Conservation (phyloP, 2,113 vertebrate species). For the Sinocyclocheilus rhinocerous region DNA sequence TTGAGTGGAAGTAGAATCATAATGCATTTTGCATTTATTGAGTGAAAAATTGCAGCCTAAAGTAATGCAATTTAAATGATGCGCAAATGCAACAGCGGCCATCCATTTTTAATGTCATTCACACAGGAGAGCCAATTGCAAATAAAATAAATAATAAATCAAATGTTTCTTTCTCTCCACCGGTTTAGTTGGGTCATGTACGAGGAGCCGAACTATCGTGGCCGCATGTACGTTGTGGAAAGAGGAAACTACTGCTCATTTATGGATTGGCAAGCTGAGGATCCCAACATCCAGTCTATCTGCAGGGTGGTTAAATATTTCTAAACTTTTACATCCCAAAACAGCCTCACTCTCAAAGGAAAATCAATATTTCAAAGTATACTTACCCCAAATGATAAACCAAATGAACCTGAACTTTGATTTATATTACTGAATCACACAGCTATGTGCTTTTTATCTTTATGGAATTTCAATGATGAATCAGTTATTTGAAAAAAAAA, state of each 20-base stretch:
- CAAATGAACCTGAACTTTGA: background rate
- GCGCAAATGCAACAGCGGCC: background rate
- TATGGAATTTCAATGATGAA: background rate
- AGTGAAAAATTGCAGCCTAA: too few species aligned
- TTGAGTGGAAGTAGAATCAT: too few species aligned
- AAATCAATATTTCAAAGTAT: background rate
- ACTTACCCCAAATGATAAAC: background rate
- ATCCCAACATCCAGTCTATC: constrained; percentile 86
- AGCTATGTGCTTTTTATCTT: background rate
- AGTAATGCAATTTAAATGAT: background rate
- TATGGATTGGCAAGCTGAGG: constrained; percentile 84
- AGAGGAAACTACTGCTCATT: constrained; percentile 82
- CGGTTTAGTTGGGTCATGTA: constrained; percentile 88
- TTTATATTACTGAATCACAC: background rate
- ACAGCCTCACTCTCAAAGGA: background rate
- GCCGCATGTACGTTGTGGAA: constrained; percentile 89
- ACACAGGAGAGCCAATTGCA: too few species aligned
- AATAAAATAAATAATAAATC: background rate
- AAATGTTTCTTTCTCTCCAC: background rate
- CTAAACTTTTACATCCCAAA: constrained; percentile 64
- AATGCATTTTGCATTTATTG: too few species aligned
- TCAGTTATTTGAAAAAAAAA: constrained; percentile 19
- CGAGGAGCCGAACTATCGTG: constrained; percentile 86
- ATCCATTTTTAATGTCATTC: background rate
- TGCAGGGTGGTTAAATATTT: constrained; percentile 88